phyloP scores from a whole-genome alignment of 2,797 vertebrate genomes.

The Heteromormyrus szaboi region DNA sequence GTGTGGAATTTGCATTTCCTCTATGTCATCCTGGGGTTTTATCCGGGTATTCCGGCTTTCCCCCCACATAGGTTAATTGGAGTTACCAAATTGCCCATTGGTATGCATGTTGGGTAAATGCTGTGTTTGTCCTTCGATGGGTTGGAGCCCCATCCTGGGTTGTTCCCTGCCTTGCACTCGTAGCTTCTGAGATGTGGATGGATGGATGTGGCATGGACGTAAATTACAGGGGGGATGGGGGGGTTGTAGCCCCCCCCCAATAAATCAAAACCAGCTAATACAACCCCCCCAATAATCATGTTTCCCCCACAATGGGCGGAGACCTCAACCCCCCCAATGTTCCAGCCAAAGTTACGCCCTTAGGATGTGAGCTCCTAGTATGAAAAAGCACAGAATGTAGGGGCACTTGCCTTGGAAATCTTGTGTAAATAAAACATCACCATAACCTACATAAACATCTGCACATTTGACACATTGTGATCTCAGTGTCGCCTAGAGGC shows the following conservation, averaged over 20 bases:
- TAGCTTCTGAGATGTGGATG: neutral
- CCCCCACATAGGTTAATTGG: neutral
- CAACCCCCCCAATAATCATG: too few relatives aligned
- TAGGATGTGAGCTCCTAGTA: neutral
- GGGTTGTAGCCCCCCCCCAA: too few relatives aligned
- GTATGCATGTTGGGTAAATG: neutral
- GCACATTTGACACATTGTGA: neutral
- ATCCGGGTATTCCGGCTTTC: neutral
- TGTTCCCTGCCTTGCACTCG: neutral
- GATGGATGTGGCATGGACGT: neutral
- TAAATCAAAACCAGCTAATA: too few relatives aligned
- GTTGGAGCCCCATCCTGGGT: neutral
- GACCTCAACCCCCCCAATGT: too few relatives aligned
- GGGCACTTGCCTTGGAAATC: neutral
- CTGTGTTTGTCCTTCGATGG: neutral
- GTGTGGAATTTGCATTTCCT: neutral
- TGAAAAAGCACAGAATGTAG: constrained; percentile 21
- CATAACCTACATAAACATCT: neutral
- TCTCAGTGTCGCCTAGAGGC: neutral
- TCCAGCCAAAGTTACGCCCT: too few relatives aligned
- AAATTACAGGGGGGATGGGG: too few relatives aligned
- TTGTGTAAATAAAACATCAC: constrained; percentile 20
- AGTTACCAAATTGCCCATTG: neutral
- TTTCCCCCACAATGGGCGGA: too few relatives aligned
- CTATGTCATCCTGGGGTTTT: neutral